These are phyloP conservation scores for Temnothorax nylanderi DNA, from an alignment of 1,140 invertebrate genomes.

Conservation along the genomic window DNA sequence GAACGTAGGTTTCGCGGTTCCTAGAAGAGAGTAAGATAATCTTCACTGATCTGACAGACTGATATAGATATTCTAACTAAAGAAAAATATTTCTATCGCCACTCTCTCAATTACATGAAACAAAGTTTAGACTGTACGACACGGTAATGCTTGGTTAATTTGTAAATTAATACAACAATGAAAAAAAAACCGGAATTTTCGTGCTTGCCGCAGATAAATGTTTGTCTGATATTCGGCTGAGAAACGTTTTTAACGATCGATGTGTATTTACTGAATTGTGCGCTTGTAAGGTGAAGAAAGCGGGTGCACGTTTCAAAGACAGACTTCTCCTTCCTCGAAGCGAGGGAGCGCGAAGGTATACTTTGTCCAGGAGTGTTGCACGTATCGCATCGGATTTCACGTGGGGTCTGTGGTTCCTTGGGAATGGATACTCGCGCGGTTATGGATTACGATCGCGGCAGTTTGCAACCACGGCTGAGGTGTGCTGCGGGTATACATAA, in stretches of 20 bases:
- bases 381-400: constrained; percentile 83
- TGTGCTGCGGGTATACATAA: constrained; percentile 12
- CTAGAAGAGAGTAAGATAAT: neutral
- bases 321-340: constrained; percentile 60
- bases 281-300: constrained; percentile 61
- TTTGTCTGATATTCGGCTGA: constrained; percentile 5
- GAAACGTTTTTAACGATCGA: constrained; percentile 10
- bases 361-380: constrained; percentile 45
- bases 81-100: neutral
- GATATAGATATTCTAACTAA: neutral
- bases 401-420: constrained; percentile 81
- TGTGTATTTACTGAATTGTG: neutral
- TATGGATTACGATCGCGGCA: constrained; percentile 74
- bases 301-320: constrained; percentile 40
- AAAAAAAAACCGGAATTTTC: constrained; percentile 38
- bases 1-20: neutral
- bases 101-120: neutral
- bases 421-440: constrained; percentile 81
- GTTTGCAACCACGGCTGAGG: constrained; percentile 28
- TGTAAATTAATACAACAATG: neutral
- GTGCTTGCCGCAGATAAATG: neutral
- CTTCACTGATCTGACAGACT: neutral
- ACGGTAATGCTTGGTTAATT: neutral
- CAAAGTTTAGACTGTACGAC: neutral
- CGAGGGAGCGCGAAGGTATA: constrained; percentile 49